These are phyloP conservation scores for Dryoscopus gambensis DNA, from an alignment of 2,113 vertebrate species.

Conservation along the genomic window DNA sequence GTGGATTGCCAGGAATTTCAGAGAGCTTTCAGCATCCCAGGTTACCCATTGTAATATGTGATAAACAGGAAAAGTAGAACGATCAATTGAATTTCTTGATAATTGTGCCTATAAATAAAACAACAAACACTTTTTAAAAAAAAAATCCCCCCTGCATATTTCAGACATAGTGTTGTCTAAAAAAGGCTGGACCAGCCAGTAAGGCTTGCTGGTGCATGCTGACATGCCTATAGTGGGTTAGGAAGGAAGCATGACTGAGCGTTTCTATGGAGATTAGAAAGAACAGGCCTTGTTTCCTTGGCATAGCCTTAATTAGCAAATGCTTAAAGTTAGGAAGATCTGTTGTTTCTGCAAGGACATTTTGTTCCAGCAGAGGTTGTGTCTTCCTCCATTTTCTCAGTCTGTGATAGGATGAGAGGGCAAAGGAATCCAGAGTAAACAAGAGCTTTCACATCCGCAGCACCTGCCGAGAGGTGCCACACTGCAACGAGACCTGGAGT, in stretches of 20 bases:
- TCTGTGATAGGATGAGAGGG: not conserved
- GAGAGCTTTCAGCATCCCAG: not conserved
- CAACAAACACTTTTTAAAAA: not conserved
- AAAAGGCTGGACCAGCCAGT: not conserved
- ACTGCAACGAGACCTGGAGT: not conserved
- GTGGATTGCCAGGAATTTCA: not conserved
- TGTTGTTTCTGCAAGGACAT: conserved; percentile 13
- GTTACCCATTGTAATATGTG: not conserved
- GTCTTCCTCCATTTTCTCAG: conserved; percentile 10
- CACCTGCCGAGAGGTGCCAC: not conserved
- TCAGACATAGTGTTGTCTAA: not conserved
- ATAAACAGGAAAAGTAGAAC: conserved; percentile 3
- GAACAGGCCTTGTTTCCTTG: not conserved
- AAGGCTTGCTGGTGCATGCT: not conserved
- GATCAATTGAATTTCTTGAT: not conserved
- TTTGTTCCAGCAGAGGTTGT: conserved; percentile 20
- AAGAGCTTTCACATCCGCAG: not conserved
- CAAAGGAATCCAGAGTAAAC: not conserved
- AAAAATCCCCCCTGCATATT: not conserved
- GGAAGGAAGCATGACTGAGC: conserved; percentile 52
- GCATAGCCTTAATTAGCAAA: conserved; percentile 35
- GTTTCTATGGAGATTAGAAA: conserved; percentile 12
- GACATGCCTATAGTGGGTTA: not conserved
- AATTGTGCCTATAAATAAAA: not conserved
- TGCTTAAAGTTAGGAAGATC: not conserved